Evolutionary conservation across 1,140 invertebrate genomes (phyloP).

Genomic region (Chelonus insularis): DNA sequence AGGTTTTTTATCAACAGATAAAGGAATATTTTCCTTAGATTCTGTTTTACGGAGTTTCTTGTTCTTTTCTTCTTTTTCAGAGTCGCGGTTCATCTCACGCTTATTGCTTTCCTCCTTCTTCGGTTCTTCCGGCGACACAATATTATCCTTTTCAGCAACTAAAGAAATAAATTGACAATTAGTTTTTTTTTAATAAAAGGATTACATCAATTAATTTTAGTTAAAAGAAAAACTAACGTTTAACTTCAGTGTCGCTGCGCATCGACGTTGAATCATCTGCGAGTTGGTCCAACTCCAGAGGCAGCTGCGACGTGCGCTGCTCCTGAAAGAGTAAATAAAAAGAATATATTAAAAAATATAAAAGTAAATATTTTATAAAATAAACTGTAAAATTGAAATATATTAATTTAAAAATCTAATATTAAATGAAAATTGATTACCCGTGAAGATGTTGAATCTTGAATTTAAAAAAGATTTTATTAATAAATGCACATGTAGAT

Average conservation of each 20-base stretch:
- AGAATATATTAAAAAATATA: neutral
- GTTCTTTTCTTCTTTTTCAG: slow-evolving; percentile 57
- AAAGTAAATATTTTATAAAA: too few relatives aligned
- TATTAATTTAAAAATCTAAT: too few relatives aligned
- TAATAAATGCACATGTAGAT: too few relatives aligned
- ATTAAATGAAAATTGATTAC: too few relatives aligned
- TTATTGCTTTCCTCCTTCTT: slow-evolving; percentile 56
- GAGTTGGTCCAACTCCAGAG: slow-evolving; percentile 77
- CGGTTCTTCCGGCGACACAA: slow-evolving; percentile 41
- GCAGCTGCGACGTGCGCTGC: slow-evolving; percentile 82
- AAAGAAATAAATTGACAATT: slow-evolving; percentile 16
- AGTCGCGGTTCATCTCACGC: slow-evolving; percentile 57
- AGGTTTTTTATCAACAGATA: slow-evolving; percentile 60
- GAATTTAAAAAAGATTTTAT: too few relatives aligned
- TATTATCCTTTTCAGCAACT: slow-evolving; percentile 54
- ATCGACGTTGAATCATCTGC: slow-evolving; percentile 83
- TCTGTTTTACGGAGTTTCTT: slow-evolving; percentile 60
- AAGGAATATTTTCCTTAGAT: slow-evolving; percentile 55
- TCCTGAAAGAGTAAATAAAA: slow-evolving; percentile 62
- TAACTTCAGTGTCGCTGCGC: slow-evolving; percentile 76
- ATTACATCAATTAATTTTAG: neutral
- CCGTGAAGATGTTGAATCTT: too few relatives aligned
- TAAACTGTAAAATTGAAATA: too few relatives aligned
- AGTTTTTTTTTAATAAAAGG: slow-evolving; percentile 1
- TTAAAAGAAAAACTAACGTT: slow-evolving; percentile 61